A percentile compares a stretch with the other conserved stretches of the same genome.
phyloP scores from a whole-genome alignment of 1,140 invertebrate genomes.

The Lepidurus couesii region DNA sequence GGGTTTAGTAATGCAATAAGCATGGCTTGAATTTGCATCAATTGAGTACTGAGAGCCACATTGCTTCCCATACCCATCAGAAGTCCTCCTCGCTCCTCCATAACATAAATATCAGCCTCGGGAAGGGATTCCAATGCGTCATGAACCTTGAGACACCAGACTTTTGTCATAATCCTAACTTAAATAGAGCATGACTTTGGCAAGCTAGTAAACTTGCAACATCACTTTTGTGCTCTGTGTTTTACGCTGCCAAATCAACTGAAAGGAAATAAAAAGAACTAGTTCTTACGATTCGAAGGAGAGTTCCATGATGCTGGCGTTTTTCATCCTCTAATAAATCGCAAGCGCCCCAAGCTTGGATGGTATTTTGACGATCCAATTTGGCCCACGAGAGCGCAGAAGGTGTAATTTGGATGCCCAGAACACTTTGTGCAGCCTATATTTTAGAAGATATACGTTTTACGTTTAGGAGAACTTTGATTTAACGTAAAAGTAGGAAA shows the following conservation, averaged over 20 bases:
- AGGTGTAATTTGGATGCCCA: not conserved
- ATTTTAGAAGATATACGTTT: not conserved
- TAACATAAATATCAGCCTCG: constrained; percentile 19
- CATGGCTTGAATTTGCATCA: constrained; percentile 28
- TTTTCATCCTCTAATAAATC: not conserved
- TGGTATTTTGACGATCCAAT: not conserved
- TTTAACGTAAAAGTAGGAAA: not conserved
- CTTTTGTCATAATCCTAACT: not conserved
- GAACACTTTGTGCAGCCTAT: not conserved
- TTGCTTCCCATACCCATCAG: not conserved
- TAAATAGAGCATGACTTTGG: too few species aligned
- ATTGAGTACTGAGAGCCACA: constrained; percentile 2
- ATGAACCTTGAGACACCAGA: constrained; percentile 20
- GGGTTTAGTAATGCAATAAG: constrained; percentile 24
- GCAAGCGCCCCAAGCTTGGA: not conserved
- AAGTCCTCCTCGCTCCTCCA: constrained; percentile 24
- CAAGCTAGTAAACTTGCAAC: too few species aligned
- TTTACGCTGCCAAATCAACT: not conserved
- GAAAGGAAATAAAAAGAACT: not conserved
- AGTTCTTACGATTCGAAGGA: not conserved
- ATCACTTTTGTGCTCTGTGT: too few species aligned
- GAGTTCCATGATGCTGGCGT: constrained; percentile 7
- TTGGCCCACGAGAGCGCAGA: not conserved
- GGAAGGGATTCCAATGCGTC: not conserved
- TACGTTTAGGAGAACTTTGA: not conserved